These are phyloP conservation scores for Tachystola acroxantha DNA, from an alignment of 2,888 invertebrate species.

Conservation along the genomic window DNA sequence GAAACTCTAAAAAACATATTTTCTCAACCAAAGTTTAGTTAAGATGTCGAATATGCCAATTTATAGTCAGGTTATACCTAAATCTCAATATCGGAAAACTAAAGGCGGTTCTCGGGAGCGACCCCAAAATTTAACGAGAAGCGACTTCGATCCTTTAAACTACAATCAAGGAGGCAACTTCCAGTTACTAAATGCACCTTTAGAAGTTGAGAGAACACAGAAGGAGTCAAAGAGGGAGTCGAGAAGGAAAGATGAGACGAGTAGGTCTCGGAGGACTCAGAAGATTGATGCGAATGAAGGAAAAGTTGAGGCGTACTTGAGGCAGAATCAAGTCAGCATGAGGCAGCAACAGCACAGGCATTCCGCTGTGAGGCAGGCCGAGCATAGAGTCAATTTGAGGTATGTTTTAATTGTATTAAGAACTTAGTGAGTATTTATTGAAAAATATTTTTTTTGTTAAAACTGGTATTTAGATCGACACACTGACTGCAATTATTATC, in stretches of 20 bases:
- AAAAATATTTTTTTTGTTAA: no score
- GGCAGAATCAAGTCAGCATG: constrained; percentile 70
- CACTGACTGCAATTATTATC: no score
- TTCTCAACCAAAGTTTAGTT: constrained; percentile 63
- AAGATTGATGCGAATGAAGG: constrained; percentile 54
- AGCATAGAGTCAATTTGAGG: constrained; percentile 71
- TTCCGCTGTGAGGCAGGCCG: constrained; percentile 68
- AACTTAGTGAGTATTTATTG: no score
- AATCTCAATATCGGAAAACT: constrained; percentile 45
- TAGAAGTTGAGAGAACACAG: constrained; percentile 46
- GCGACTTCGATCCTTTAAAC: constrained; percentile 82
- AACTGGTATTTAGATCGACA: no score
- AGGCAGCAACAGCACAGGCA: constrained; percentile 68
- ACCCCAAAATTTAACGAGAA: constrained; percentile 45
- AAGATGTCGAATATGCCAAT: constrained; percentile 74
- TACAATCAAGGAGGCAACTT: constrained; percentile 76
- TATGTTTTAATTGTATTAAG: no score
- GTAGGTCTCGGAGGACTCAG: constrained; percentile 37
- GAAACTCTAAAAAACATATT: constrained; percentile 17
- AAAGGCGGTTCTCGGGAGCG: constrained; percentile 31
- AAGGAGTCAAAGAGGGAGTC: constrained; percentile 39
- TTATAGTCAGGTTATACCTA: constrained; percentile 71
- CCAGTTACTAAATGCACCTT: constrained; percentile 35
- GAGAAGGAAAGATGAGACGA: constrained; percentile 39
- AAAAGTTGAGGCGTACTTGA: constrained; percentile 67